A percentile compares a stretch with the other conserved stretches of the same genome.
Conservation (phyloP, 2,797 vertebrate genomes). For the Molossus alvarezi region DNA sequence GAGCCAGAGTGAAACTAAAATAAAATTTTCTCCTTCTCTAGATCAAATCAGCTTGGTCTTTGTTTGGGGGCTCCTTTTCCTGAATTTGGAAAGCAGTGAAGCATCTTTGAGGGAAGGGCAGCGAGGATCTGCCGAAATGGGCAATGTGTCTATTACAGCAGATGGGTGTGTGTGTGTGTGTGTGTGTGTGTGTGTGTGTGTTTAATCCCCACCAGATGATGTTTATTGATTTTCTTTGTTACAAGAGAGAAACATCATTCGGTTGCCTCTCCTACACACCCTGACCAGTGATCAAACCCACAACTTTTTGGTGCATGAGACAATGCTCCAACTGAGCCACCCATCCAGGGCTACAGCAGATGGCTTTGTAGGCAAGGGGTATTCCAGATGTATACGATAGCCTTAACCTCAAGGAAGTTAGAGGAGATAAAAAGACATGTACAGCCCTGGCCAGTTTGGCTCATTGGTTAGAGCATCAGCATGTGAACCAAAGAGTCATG, state of each 20-base stretch:
- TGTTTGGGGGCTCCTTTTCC: not conserved
- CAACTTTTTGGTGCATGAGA: not conserved
- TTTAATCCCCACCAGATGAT: no score
- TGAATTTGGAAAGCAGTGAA: constrained; percentile 13
- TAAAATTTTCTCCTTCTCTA: constrained; percentile 60
- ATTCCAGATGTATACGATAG: constrained; percentile 6
- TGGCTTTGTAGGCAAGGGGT: not conserved
- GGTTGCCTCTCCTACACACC: not conserved
- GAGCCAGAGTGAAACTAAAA: constrained; percentile 68
- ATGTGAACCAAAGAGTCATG: no score
- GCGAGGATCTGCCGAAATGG: not conserved
- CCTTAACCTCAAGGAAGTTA: not conserved
- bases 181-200: not conserved
- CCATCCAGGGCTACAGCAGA: not conserved
- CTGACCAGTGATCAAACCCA: not conserved
- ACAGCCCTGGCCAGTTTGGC: not conserved
- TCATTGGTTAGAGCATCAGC: no score
- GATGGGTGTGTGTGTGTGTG: not conserved
- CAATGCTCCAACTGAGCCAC: not conserved
- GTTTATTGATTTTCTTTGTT: no score
- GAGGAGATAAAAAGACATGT: not conserved
- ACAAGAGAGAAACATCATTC: not conserved
- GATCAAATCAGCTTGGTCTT: constrained; percentile 1
- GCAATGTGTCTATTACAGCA: not conserved
- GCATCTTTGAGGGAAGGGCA: not conserved